phyloP scores from a whole-genome alignment of 2,797 vertebrate genomes.

The Rhinophrynus dorsalis region DNA sequence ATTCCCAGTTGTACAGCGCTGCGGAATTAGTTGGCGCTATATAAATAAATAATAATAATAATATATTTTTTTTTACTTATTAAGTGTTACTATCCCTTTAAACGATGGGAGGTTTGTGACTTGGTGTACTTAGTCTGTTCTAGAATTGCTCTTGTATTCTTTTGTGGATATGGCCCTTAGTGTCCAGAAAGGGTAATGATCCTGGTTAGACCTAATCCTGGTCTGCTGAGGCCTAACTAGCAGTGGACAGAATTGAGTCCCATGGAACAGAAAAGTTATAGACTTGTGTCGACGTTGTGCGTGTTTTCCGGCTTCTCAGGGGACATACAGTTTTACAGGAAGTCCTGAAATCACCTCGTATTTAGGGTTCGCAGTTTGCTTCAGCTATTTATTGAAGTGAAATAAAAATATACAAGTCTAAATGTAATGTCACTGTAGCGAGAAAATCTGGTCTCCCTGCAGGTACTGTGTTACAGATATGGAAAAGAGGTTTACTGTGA shows the following conservation, averaged over 20 bases:
- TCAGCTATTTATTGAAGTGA: background rate
- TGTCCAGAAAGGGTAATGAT: background rate
- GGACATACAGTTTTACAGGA: background rate
- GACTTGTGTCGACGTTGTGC: background rate
- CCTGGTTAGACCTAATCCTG: background rate
- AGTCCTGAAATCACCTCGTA: background rate
- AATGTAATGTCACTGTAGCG: background rate
- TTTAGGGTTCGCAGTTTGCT: background rate
- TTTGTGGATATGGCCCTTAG: too few relatives aligned
- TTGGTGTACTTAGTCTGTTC: too few relatives aligned
- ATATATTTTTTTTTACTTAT: too few relatives aligned
- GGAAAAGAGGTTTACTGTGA: conserved; percentile 19
- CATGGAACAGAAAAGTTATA: background rate
- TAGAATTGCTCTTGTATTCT: too few relatives aligned
- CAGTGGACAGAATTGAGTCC: background rate
- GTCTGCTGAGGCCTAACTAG: background rate
- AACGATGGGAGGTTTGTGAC: too few relatives aligned
- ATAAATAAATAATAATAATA: too few relatives aligned
- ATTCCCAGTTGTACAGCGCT: too few relatives aligned
- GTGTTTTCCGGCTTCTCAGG: background rate
- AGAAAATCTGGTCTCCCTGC: background rate
- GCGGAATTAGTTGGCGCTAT: too few relatives aligned
- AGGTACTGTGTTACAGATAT: conserved; percentile 22
- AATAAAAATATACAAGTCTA: background rate
- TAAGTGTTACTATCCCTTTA: too few relatives aligned